Conservation (phyloP, 2,113 vertebrate genomes). For the Crotalus horridus region DNA sequence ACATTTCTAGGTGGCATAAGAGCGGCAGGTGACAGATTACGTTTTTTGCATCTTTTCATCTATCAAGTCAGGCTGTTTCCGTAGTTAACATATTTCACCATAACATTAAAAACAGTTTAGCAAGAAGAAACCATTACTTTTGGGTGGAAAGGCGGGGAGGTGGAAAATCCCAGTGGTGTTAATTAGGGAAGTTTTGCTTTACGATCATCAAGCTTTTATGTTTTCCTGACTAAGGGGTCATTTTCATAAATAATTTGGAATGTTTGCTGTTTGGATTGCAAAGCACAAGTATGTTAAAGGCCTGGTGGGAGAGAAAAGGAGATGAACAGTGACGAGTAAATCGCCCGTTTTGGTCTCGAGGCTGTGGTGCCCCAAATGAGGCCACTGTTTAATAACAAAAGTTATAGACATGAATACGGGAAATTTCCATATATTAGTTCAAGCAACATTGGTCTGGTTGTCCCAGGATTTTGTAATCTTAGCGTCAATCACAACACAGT, state of each 20-base stretch:
- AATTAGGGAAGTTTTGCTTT: conserved; percentile 62
- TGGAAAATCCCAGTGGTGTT: conserved; percentile 51
- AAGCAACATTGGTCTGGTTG: not conserved
- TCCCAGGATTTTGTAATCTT: not conserved
- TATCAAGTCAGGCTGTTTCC: conserved; percentile 44
- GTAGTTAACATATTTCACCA: conserved; percentile 56
- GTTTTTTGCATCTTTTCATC: conserved; percentile 43
- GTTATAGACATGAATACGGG: not conserved
- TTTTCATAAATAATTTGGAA: conserved; percentile 55
- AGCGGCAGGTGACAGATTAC: conserved; percentile 37
- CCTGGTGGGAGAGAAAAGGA: not conserved
- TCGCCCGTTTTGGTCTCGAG: not conserved
- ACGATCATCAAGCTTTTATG: conserved; percentile 45
- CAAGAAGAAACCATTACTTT: conserved; percentile 57
- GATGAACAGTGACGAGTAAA: not conserved
- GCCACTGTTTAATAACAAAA: not conserved
- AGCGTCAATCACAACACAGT: not conserved
- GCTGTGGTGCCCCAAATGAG: not conserved
- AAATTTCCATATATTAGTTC: not conserved
- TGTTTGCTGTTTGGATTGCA: conserved; percentile 24
- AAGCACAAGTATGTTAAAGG: conserved; percentile 18
- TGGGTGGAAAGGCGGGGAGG: not conserved
- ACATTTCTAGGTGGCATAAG: conserved; percentile 47
- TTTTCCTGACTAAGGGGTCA: conserved; percentile 38
- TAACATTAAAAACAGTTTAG: conserved; percentile 49